Evolutionary conservation across 2,888 invertebrate genomes (phyloP).

Genomic region (Spilarctia lutea): DNA sequence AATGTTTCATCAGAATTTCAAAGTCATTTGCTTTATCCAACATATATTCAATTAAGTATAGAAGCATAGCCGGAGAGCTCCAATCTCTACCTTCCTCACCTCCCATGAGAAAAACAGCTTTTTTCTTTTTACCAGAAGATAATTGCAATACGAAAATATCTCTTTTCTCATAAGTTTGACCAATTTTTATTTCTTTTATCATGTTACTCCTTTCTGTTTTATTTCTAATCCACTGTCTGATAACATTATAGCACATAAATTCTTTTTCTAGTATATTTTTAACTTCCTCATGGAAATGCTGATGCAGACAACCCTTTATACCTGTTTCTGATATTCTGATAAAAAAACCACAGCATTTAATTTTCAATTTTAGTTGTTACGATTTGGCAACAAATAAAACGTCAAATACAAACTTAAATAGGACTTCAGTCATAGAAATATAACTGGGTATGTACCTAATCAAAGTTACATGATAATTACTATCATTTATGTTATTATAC

Average conservation of each 20-base stretch:
- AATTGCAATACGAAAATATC: constrained; percentile 70
- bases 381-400: background rate
- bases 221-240: constrained; percentile 54
- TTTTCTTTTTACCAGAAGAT: constrained; percentile 53
- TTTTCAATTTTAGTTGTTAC: background rate
- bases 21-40: constrained; percentile 48
- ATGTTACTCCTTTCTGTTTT: constrained; percentile 46
- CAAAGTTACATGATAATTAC: too few species aligned
- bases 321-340: constrained; percentile 10
- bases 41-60: constrained; percentile 63
- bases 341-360: background rate
- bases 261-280: background rate
- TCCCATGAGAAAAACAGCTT: constrained; percentile 70
- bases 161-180: constrained; percentile 66
- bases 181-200: constrained; percentile 63
- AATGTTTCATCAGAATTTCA: constrained; percentile 47
- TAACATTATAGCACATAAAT: constrained; percentile 17
- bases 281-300: background rate
- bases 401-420: background rate
- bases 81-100: constrained; percentile 78
- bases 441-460: background rate
- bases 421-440: background rate
- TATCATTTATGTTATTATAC: too few species aligned
- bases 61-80: constrained; percentile 68
- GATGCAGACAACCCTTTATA: background rate